Percentiles rank a stretch among this genome's conserved stretches.
These are phyloP conservation scores for Pandemis heparana DNA, from an alignment of 2,888 invertebrate species.

Conservation along the genomic window DNA sequence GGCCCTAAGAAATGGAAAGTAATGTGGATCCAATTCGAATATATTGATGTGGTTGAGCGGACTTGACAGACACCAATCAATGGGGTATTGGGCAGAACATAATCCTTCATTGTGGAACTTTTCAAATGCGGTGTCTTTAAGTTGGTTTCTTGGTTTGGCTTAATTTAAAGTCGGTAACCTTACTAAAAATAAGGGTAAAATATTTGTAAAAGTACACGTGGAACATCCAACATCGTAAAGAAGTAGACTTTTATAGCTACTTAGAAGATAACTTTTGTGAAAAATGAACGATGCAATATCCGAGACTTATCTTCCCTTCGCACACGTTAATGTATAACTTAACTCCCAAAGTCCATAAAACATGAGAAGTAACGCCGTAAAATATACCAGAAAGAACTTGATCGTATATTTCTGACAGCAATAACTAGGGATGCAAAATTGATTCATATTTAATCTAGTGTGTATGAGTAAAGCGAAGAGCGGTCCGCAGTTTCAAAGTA, in stretches of 20 bases:
- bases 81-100: not conserved
- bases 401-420: slow-evolving; percentile 11
- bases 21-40: not conserved
- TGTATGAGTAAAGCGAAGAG: not conserved
- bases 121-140: not conserved
- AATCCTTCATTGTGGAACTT: not conserved
- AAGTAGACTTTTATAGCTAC: not conserved
- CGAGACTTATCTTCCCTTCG: slow-evolving; percentile 30
- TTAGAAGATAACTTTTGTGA: slow-evolving; percentile 4
- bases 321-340: slow-evolving; percentile 26
- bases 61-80: not conserved
- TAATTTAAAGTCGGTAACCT: not conserved
- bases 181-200: not conserved
- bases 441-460: not conserved
- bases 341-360: slow-evolving; percentile 22
- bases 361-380: slow-evolving; percentile 19
- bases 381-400: slow-evolving; percentile 28
- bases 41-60: no score
- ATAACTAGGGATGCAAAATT: slow-evolving; percentile 1
- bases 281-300: slow-evolving; percentile 24
- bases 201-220: not conserved
- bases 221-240: not conserved
- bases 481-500: not conserved
- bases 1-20: not conserved
- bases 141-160: no score